Base-by-base conservation (phyloP, 2,888 invertebrate genomes). In the Baccha elongata region DNA sequence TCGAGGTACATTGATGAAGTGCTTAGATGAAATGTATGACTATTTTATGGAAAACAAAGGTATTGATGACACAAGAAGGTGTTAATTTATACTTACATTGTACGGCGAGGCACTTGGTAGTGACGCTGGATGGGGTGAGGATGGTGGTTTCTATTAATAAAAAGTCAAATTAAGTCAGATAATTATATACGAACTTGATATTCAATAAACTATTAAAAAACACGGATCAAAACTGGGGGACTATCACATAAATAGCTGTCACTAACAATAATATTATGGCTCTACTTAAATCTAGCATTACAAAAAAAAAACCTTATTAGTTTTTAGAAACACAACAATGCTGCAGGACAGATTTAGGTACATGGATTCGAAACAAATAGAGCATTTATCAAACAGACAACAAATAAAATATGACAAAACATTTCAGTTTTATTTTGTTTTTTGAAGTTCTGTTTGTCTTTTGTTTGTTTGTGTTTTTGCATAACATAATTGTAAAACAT, bases 31-130 rank as follows among this genome's bases (percentile, higher is more conserved):
- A n/a, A n/a, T n/a, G n/a, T n/a, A n/a, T n/a, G n/a, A n/a, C n/a
- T n/a, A n/a, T n/a, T n/a, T n/a, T n/a, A n/a, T n/a, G n/a, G n/a
- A n/a, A n/a, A n/a, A n/a, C n/a, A n/a, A n/a, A n/a, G n/a, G n/a
- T n/a, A n/a, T n/a, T n/a, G n/a, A n/a, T n/a, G n/a, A n/a, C n/a
- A n/a, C n/a, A n/a, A n/a, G n/a, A n/a, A n/a, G n/a, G n/a, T n/a
- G n/a, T 26, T 6, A 37, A 17, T 19, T 15, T 32, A 26, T 84
- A 89, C 90, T 90, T 86, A 90, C 90, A 90, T 90, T 87, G 89
- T 90, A 90, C 89, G 91, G 87, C 90, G 90, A 88, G 85, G 86
- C 78, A 87, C 88, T 87, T 87, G 88, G 86, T 87, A 88, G 86
- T 87, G 90, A 89, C 88, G 91, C 89, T 89, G 91, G 88, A 72